phyloP scores from a whole-genome alignment of 2,888 invertebrate genomes.

The Ophioninae sp. region DNA sequence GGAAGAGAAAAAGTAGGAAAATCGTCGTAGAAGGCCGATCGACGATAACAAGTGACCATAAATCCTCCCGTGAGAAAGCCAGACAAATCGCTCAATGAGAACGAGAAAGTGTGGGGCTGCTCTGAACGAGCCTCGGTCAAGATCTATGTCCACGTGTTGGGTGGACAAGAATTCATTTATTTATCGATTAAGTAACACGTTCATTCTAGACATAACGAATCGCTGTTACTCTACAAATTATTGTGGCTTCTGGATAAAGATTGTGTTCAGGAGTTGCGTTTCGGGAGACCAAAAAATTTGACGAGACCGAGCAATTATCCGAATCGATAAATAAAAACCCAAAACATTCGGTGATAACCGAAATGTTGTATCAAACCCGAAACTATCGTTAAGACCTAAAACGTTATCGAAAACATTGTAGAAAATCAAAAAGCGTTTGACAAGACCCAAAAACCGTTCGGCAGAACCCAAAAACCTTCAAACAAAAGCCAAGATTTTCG shows the following conservation, averaged over 20 bases:
- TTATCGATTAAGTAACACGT: background rate
- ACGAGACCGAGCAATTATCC: too few species aligned
- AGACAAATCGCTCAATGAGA: constrained; percentile 37
- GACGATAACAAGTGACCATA: constrained; percentile 46
- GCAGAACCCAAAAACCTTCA: too few species aligned
- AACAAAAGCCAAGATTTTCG: too few species aligned
- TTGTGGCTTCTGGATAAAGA: background rate
- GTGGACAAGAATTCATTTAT: background rate
- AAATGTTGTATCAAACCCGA: too few species aligned
- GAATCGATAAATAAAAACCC: too few species aligned
- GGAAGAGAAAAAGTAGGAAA: constrained; percentile 29
- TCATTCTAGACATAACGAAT: background rate
- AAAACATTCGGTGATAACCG: too few species aligned
- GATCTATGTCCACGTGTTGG: background rate
- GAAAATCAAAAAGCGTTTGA: too few species aligned
- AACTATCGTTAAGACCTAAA: too few species aligned
- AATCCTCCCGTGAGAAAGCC: constrained; percentile 33
- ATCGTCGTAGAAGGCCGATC: constrained; percentile 38
- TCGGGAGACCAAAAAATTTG: too few species aligned
- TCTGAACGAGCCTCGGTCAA: constrained; percentile 4
- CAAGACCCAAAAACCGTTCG: too few species aligned
- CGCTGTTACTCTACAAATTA: too few species aligned
- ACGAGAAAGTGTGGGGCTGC: constrained; percentile 26
- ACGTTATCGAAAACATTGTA: too few species aligned
- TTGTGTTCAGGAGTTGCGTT: background rate